These are phyloP conservation scores for Bovichtus diacanthus DNA, from an alignment of 2,797 vertebrate genomes.

Conservation along the genomic window DNA sequence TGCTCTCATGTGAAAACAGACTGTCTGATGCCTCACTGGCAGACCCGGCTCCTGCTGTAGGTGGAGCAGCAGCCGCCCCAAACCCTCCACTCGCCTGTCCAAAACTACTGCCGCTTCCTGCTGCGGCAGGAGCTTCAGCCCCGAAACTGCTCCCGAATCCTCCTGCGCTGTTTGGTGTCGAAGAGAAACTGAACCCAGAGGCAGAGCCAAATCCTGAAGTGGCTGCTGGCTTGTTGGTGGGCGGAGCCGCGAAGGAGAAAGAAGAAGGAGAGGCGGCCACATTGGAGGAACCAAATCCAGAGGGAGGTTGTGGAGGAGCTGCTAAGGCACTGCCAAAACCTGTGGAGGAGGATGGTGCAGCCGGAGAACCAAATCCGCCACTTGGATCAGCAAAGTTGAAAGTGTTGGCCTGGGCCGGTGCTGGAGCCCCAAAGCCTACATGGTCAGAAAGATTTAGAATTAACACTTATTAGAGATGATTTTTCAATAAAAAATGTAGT, in stretches of 20 bases:
- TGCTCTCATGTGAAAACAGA: conserved; percentile 86
- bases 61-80: conserved; percentile 26
- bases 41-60: conserved; percentile 44
- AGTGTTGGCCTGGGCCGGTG: conserved; percentile 68
- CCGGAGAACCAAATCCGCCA: conserved; percentile 63
- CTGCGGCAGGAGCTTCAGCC: conserved; percentile 1
- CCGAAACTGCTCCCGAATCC: conserved; percentile 61
- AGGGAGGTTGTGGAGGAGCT: conserved; percentile 66
- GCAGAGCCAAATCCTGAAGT: conserved; percentile 70
- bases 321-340: conserved; percentile 62
- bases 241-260: conserved; percentile 87
- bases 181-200: conserved; percentile 73
- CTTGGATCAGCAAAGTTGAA: conserved; percentile 87
- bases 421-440: conserved; percentile 80
- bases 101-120: conserved; percentile 40
- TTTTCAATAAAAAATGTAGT: too few relatives aligned
- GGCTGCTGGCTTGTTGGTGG: conserved; percentile 43
- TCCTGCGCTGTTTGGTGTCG: conserved; percentile 7
- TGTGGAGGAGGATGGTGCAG: conserved; percentile 56
- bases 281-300: conserved; percentile 67
- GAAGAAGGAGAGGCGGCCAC: conserved; percentile 60
- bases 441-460: conserved; percentile 12
- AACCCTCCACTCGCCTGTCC: conserved; percentile 58
- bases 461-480: too few relatives aligned
- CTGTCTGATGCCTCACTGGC: conserved; percentile 48